Percentiles rank a stretch among this genome's conserved stretches.
phyloP scores from a whole-genome alignment of 53 echinoderm and acorn worm genomes.

The Echinarachnius parma region DNA sequence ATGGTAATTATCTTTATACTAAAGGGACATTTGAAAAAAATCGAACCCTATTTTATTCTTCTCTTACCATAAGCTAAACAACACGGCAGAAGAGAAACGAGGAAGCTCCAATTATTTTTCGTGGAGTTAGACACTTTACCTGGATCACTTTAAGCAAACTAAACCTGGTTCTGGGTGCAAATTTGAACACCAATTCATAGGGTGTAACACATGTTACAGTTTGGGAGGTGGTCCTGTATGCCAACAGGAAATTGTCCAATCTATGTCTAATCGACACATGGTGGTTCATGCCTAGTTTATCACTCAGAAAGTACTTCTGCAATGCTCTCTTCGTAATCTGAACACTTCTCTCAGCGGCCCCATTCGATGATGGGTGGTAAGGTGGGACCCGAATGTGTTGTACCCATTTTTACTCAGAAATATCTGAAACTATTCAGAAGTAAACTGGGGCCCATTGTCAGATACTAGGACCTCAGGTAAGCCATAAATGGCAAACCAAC shows the following conservation, averaged over 20 bases:
- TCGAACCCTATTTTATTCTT: too few species aligned
- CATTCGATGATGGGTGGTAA: slow-evolving; percentile 30
- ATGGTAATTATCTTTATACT: too few species aligned
- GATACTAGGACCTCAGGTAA: slow-evolving; percentile 13
- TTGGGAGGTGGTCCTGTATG: slow-evolving; percentile 44
- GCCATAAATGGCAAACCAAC: slow-evolving; percentile 54
- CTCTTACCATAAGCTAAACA: too few species aligned
- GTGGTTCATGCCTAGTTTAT: slow-evolving; percentile 19
- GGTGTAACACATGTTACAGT: slow-evolving; percentile 33
- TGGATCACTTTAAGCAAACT: too few species aligned
- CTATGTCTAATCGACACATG: slow-evolving; percentile 35
- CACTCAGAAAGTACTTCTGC: slow-evolving; percentile 48
- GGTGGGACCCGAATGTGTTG: slow-evolving; percentile 35
- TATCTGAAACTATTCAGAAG: slow-evolving; percentile 1
- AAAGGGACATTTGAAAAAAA: too few species aligned
- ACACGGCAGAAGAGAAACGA: too few species aligned
- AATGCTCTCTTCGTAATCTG: slow-evolving; percentile 40
- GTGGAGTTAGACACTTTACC: too few species aligned
- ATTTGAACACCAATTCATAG: slow-evolving; percentile 50
- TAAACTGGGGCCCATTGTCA: slow-evolving; percentile 19
- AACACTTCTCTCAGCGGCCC: slow-evolving; percentile 50
- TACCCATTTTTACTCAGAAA: slow-evolving; percentile 13
- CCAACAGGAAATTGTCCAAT: slow-evolving; percentile 39
- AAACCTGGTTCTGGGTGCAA: slow-evolving; percentile 15
- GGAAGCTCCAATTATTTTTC: too few species aligned